phyloP scores from a whole-genome alignment of 2,113 vertebrate genomes.

The Aptenodytes patagonicus region DNA sequence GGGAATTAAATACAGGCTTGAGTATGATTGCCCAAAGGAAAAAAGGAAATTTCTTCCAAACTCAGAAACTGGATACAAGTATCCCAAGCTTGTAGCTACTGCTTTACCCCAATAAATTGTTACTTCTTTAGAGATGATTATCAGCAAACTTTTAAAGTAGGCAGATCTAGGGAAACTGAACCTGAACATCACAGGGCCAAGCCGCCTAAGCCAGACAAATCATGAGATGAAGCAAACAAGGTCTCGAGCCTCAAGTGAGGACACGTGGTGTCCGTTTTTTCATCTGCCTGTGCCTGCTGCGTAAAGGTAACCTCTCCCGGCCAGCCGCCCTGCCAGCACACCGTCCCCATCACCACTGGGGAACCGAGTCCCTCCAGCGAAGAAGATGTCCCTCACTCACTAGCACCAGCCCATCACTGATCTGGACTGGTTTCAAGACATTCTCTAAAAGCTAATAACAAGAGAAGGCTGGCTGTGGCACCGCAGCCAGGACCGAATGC shows the following conservation, averaged over 20 bases:
- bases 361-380: neutral
- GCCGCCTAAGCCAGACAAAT: neutral
- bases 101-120: neutral
- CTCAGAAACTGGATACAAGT: neutral
- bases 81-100: neutral
- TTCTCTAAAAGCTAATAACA: neutral
- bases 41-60: neutral
- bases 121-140: neutral
- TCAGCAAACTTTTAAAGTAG: neutral
- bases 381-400: neutral
- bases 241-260: neutral
- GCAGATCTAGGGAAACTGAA: neutral
- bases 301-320: neutral
- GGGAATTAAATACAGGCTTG: neutral
- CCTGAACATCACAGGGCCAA: neutral
- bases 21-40: neutral
- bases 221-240: fast-evolving
- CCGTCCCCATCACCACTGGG: fast-evolving
- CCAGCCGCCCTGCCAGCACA: neutral
- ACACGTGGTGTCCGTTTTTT: neutral
- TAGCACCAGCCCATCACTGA: neutral
- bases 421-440: neutral
- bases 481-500: neutral
- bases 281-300: neutral
- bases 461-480: neutral